A percentile compares a stretch with the other conserved stretches of the same genome.
phyloP scores from a whole-genome alignment of 2,113 vertebrate genomes.

The Lamprologus sp. region DNA sequence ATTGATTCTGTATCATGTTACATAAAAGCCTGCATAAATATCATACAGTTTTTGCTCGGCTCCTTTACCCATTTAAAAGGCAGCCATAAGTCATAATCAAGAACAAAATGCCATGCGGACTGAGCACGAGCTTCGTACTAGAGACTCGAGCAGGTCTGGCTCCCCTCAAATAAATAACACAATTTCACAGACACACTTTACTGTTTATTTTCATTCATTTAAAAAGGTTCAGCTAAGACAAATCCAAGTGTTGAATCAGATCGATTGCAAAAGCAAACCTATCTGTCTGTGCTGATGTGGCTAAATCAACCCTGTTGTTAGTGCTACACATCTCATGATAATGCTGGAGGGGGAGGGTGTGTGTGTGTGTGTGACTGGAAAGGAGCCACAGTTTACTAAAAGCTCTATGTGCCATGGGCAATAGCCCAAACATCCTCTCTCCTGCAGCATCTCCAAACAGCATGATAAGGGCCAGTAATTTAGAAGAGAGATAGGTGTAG shows the following conservation, averaged over 20 bases:
- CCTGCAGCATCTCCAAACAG: not conserved
- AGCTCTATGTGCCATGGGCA: constrained; percentile 24
- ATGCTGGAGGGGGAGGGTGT: constrained; percentile 33
- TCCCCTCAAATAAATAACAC: not conserved
- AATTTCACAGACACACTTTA: not conserved
- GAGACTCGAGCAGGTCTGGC: not conserved
- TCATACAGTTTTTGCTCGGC: not conserved
- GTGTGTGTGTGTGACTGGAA: constrained; percentile 6
- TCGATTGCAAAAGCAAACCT: not conserved
- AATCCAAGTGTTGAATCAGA: not conserved
- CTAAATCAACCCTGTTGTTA: not conserved
- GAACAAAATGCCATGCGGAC: not conserved
- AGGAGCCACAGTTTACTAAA: constrained; percentile 16
- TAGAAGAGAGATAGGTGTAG: constrained; percentile 26
- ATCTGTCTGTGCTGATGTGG: not conserved
- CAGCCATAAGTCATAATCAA: not conserved
- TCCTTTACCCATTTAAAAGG: not conserved
- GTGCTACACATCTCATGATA: constrained; percentile 18
- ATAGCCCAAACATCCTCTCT: constrained; percentile 48
- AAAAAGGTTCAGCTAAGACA: not conserved
- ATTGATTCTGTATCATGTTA: not conserved
- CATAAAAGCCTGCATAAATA: not conserved
- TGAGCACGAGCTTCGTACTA: not conserved
- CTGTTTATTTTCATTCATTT: not conserved
- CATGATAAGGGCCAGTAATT: constrained; percentile 31